Conservation (phyloP, 1,140 invertebrate genomes). For the Gryllus bimaculatus region DNA sequence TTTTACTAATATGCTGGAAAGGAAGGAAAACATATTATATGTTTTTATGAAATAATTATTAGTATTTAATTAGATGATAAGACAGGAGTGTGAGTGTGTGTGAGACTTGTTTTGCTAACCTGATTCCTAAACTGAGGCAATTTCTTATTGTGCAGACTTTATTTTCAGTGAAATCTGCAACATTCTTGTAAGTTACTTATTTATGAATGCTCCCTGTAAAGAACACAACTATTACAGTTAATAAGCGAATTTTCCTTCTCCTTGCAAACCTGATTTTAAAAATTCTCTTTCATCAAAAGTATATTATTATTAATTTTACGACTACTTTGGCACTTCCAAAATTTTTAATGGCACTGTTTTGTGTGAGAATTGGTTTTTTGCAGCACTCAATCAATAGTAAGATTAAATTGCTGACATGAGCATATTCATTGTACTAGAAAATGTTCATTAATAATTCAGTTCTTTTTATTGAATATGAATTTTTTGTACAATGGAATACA, state of each 20-base stretch:
- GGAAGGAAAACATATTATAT: no score
- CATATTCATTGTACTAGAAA: not conserved
- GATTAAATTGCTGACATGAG: not conserved
- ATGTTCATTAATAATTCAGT: no score
- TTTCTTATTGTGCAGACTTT: not conserved
- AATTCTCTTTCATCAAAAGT: no score
- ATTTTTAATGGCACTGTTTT: not conserved
- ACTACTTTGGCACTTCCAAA: not conserved
- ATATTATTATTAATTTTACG: no score
- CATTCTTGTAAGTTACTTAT: not conserved
- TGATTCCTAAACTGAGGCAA: conserved; percentile 4
- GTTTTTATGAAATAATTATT: no score
- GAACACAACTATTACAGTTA: not conserved
- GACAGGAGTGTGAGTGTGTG: not conserved
- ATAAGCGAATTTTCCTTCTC: no score
- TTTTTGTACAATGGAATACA: no score
- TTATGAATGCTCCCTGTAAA: not conserved
- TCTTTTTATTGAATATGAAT: no score
- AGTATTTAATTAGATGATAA: not conserved
- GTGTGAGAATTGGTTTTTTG: not conserved
- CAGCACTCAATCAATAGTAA: not conserved
- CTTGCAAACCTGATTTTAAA: no score
- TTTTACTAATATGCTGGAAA: no score
- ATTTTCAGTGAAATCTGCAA: not conserved
- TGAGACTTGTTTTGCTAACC: not conserved